Conservation (phyloP, 2,113 vertebrate genomes). For the Mirounga angustirostris region DNA sequence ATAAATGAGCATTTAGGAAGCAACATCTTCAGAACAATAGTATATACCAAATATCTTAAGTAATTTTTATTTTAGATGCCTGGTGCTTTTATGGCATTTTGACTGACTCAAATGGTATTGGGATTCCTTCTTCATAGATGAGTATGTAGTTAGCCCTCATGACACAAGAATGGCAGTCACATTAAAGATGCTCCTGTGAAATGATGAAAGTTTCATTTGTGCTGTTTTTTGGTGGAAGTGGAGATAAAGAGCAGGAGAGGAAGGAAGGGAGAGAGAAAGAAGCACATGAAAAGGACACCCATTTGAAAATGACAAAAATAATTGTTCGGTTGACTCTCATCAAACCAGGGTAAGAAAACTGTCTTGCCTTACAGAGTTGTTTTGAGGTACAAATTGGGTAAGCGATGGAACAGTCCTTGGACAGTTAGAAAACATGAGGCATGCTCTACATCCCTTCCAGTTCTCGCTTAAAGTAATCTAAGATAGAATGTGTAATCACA, state of each 20-base stretch:
- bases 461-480: background rate
- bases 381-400: conserved; percentile 47
- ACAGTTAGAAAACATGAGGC: background rate
- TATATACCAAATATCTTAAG: background rate
- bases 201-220: background rate
- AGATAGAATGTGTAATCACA: background rate
- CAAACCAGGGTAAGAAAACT: conserved; percentile 19
- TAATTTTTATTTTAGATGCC: background rate
- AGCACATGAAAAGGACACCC: background rate
- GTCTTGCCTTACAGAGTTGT: conserved; percentile 50
- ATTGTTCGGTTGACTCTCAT: background rate
- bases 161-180: background rate
- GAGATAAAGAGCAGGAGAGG: conserved; percentile 28
- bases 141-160: background rate
- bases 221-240: background rate
- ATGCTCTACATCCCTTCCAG: background rate
- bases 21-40: background rate
- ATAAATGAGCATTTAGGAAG: conserved; percentile 43
- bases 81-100: background rate
- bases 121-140: background rate
- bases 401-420: conserved; percentile 30
- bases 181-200: background rate
- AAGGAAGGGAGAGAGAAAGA: conserved; percentile 32
- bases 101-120: background rate
- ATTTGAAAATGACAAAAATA: conserved; percentile 56